Percentiles rank a stretch among this genome's conserved stretches.
Evolutionary conservation across 2,113 vertebrate genomes (phyloP).

Genomic region (Nanorana parkeri): DNA sequence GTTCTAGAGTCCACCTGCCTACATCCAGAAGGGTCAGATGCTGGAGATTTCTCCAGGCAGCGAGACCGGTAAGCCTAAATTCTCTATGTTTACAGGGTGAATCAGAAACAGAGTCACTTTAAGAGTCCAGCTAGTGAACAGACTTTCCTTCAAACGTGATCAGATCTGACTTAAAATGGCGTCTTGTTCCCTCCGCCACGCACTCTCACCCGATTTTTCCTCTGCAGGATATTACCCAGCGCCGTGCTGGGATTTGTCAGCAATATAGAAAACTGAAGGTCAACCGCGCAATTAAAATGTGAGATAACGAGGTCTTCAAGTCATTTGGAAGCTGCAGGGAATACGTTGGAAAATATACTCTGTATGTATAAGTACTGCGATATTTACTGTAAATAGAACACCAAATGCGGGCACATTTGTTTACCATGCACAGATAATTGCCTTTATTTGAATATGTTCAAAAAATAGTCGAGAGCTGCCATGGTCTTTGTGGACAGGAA

Average conservation of each 20-base stretch:
- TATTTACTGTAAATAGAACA: not conserved
- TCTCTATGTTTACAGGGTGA: no score
- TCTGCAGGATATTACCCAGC: not conserved
- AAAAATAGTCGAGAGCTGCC: not conserved
- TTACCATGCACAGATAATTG: not conserved
- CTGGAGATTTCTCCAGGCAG: no score
- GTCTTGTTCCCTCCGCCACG: not conserved
- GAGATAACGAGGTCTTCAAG: not conserved
- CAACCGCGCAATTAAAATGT: not conserved
- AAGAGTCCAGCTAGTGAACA: no score
- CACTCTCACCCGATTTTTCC: not conserved
- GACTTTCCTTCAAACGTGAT: not conserved
- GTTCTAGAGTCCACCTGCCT: no score
- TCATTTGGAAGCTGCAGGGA: not conserved
- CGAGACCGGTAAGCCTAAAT: no score
- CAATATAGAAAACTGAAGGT: not conserved
- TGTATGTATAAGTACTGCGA: not conserved
- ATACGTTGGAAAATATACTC: not conserved
- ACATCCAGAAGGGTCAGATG: no score
- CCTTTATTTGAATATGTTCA: not conserved
- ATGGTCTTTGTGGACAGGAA: no score
- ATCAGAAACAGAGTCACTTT: no score
- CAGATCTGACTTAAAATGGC: not conserved
- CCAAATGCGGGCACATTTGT: not conserved
- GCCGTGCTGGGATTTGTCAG: not conserved